A percentile compares a stretch with the other conserved stretches of the same genome.
Conservation (phyloP, 2,888 invertebrate genomes). For the Apantesis nais region DNA sequence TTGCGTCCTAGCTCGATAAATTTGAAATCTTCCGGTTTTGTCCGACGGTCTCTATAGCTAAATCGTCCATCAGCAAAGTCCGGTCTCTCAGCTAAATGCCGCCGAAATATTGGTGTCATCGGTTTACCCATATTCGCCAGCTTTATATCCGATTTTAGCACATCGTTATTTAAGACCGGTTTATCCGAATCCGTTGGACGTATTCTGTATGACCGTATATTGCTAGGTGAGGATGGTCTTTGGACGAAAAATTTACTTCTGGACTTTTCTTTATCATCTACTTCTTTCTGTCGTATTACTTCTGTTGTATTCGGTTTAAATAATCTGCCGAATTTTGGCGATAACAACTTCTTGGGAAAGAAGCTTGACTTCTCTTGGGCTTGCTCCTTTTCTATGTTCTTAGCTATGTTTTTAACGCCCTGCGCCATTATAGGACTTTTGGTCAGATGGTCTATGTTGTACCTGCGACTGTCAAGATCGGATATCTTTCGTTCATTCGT, state of each 20-base stretch:
- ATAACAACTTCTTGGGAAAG: constrained; percentile 74
- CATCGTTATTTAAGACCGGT: constrained; percentile 51
- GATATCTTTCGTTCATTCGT: constrained; percentile 58
- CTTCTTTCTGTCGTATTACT: constrained; percentile 57
- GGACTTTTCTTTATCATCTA: constrained; percentile 66
- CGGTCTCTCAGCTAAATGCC: constrained; percentile 65
- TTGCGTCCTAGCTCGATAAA: constrained; percentile 66
- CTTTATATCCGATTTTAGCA: constrained; percentile 73
- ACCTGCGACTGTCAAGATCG: constrained; percentile 63
- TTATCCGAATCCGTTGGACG: constrained; percentile 56
- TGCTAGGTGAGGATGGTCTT: constrained; percentile 65
- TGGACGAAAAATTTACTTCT: constrained; percentile 79
- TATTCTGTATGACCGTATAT: constrained; percentile 64
- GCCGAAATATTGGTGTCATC: constrained; percentile 79
- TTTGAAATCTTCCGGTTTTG: constrained; percentile 53
- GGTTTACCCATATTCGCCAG: constrained; percentile 77
- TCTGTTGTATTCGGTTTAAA: constrained; percentile 72
- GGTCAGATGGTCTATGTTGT: constrained; percentile 65
- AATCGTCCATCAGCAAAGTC: constrained; percentile 73
- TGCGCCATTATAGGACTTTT: constrained; percentile 60
- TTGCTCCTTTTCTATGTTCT: constrained; percentile 54
- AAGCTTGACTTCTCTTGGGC: constrained; percentile 65
- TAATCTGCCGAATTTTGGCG: constrained; percentile 76
- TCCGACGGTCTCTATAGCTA: constrained; percentile 70
- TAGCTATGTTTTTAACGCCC: constrained; percentile 63